phyloP scores from a whole-genome alignment of 2,888 invertebrate species.

The Lithosia quadra region DNA sequence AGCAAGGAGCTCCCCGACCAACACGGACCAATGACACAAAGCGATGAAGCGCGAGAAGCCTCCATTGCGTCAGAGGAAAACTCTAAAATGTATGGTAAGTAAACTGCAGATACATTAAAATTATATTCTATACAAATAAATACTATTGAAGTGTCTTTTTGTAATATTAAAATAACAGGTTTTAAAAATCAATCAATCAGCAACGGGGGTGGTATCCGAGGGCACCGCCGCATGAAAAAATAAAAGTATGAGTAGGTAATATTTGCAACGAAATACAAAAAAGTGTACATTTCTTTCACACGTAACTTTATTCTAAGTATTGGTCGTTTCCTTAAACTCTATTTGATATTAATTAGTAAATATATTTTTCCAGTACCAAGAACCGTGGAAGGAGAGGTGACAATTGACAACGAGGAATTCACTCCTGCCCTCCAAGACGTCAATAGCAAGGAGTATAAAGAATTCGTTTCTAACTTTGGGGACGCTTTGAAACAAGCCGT shows the following conservation, averaged over 20 bases:
- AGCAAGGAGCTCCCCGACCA: slow-evolving; percentile 34
- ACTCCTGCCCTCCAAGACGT: slow-evolving; percentile 86
- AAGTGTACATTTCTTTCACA: neutral
- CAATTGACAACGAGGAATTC: slow-evolving; percentile 89
- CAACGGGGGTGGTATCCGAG: no score
- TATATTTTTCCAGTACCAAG: slow-evolving; percentile 85
- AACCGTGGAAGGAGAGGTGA: slow-evolving; percentile 90
- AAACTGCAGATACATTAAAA: no score
- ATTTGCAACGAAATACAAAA: neutral
- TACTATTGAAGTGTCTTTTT: no score
- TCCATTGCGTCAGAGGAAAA: slow-evolving; percentile 67
- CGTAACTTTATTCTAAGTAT: neutral
- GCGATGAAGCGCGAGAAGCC: slow-evolving; percentile 61
- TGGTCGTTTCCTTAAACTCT: neutral
- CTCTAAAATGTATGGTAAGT: slow-evolving; percentile 86
- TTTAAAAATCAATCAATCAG: no score
- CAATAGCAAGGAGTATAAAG: slow-evolving; percentile 88
- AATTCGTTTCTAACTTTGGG: slow-evolving; percentile 87
- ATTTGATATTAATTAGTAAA: neutral
- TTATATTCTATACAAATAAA: no score
- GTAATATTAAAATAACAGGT: no score
- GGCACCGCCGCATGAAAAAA: no score
- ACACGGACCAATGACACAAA: slow-evolving; percentile 63
- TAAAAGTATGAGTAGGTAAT: neutral
- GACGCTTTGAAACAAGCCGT: slow-evolving; percentile 87